phyloP scores from a whole-genome alignment of 2,888 invertebrate genomes.

The Cheilosia pagana region DNA sequence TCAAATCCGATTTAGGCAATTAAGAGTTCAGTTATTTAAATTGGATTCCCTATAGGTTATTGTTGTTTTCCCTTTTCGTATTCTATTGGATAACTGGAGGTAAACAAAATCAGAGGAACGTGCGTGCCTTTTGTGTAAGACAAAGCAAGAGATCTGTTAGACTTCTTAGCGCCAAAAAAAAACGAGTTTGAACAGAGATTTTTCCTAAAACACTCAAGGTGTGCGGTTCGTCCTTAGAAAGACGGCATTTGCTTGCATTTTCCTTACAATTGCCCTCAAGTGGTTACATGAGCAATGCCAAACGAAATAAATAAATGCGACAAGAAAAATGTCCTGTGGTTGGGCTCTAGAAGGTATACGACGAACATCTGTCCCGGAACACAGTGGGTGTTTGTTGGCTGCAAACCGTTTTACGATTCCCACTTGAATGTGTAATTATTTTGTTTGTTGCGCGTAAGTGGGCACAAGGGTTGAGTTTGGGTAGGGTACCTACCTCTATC shows the following conservation, averaged over 20 bases:
- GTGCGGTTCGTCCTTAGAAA: slow-evolving; percentile 52
- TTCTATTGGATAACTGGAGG: slow-evolving; percentile 18
- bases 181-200: background rate
- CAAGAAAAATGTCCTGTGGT: slow-evolving; percentile 69
- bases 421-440: slow-evolving; percentile 61
- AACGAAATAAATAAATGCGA: slow-evolving; percentile 17
- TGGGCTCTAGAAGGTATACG: background rate
- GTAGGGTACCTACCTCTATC: background rate
- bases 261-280: slow-evolving; percentile 62
- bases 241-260: slow-evolving; percentile 31
- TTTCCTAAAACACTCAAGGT: slow-evolving; percentile 59
- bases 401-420: slow-evolving; percentile 54
- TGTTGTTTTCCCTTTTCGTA: slow-evolving; percentile 13
- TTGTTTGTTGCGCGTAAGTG: slow-evolving; percentile 17
- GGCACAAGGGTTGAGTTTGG: slow-evolving; percentile 42
- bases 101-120: slow-evolving; percentile 37
- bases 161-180: slow-evolving; percentile 70
- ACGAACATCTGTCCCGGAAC: slow-evolving; percentile 60
- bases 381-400: slow-evolving; percentile 61
- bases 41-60: slow-evolving; percentile 52
- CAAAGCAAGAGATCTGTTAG: slow-evolving; percentile 27
- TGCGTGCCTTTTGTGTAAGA: slow-evolving; percentile 43
- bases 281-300: slow-evolving; percentile 49
- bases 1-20: slow-evolving; percentile 74
- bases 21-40: slow-evolving; percentile 75